These are phyloP conservation scores for Acanthosoma haemorrhoidale DNA, from an alignment of 2,888 invertebrate species.

Conservation along the genomic window DNA sequence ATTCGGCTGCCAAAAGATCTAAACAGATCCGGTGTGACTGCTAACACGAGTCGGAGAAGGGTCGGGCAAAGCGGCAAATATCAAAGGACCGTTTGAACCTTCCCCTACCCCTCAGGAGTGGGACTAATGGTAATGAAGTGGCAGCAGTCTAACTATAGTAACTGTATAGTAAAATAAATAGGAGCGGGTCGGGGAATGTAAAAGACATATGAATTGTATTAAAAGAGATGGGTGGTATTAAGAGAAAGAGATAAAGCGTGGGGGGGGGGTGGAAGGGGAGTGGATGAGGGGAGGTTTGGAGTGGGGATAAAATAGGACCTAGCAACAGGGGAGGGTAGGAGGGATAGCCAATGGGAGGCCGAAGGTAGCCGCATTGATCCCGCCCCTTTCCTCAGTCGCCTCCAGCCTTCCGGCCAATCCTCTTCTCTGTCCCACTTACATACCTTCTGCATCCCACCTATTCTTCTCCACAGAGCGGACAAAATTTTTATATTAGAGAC, in stretches of 20 bases:
- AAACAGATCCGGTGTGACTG: background rate
- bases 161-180: slow-evolving; percentile 8
- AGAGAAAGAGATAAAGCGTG: background rate
- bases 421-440: background rate
- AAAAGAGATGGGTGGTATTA: slow-evolving; percentile 2
- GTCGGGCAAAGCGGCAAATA: background rate
- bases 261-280: background rate
- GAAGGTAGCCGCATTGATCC: slow-evolving; percentile 19
- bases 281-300: background rate
- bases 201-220: slow-evolving; percentile 14
- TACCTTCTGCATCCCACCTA: background rate
- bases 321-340: background rate
- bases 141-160: slow-evolving; percentile 1
- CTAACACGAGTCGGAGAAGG: background rate
- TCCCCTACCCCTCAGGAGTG: background rate
- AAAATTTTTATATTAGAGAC: background rate
- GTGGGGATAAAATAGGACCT: background rate
- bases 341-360: slow-evolving; percentile 9
- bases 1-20: background rate
- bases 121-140: slow-evolving; percentile 3
- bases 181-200: background rate
- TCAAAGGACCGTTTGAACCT: background rate
- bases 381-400: slow-evolving; percentile 15
- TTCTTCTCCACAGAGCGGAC: background rate
- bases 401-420: slow-evolving; percentile 12